phyloP scores from a whole-genome alignment of 1,140 invertebrate genomes.

The Gonioctena quinquepunctata region DNA sequence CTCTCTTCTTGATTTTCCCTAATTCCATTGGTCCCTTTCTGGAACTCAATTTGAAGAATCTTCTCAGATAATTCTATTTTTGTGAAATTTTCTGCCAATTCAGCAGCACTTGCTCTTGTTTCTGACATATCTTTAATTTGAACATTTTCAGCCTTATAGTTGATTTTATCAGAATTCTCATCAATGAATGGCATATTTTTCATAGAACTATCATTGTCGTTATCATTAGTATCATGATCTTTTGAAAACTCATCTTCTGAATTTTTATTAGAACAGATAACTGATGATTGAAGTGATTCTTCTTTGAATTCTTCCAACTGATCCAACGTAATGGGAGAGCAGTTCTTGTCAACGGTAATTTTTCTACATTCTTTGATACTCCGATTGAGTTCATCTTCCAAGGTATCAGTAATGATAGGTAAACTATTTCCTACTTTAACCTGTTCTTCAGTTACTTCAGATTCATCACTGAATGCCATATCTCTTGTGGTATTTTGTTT shows the following conservation, averaged over 20 bases:
- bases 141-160: neutral
- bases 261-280: neutral
- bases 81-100: no score
- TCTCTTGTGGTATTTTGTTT: neutral
- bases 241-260: neutral
- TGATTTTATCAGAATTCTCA: conserved; percentile 17
- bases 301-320: conserved; percentile 25
- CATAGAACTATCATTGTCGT: neutral
- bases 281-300: neutral
- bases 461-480: neutral
- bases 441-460: neutral
- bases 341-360: conserved; percentile 37
- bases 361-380: conserved; percentile 19
- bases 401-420: neutral
- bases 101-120: no score
- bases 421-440: conserved; percentile 6
- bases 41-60: no score
- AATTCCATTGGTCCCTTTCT: no score
- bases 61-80: no score
- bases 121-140: no score
- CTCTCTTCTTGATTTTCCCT: no score
- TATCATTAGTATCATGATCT: neutral
- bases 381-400: neutral
- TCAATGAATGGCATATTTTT: conserved; percentile 40
- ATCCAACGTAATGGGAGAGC: conserved; percentile 38